A percentile compares a stretch with the other conserved stretches of the same genome.
Conservation (phyloP, 2,888 invertebrate species). For the Zygothrica quintamaculata region DNA sequence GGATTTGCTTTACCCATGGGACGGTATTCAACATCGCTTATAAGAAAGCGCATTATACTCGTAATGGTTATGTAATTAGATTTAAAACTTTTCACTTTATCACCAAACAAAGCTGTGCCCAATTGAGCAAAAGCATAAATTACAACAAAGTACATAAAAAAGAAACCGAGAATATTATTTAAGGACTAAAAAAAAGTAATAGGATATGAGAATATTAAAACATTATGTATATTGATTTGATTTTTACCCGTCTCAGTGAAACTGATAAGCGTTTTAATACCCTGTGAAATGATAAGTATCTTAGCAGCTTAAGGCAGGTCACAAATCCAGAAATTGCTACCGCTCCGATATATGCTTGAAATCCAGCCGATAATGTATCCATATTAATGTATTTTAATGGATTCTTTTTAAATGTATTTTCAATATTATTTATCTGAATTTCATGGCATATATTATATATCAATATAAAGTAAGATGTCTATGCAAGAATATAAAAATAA, state of each 20-base stretch:
- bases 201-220: neutral
- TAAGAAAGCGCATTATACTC: slow-evolving; percentile 7
- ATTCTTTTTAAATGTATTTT: neutral
- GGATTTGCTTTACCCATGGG: neutral
- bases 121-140: slow-evolving; percentile 6
- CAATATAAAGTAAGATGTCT: slow-evolving; percentile 16
- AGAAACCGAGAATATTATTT: slow-evolving; percentile 1
- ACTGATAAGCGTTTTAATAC: slow-evolving; percentile 5
- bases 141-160: neutral
- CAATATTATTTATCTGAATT: neutral
- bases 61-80: neutral
- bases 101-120: slow-evolving; percentile 18
- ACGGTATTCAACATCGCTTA: slow-evolving; percentile 17
- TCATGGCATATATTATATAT: slow-evolving; percentile 28
- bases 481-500: too few species aligned
- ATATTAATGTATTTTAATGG: slow-evolving; percentile 9
- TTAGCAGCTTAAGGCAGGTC: slow-evolving; percentile 23
- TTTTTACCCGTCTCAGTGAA: slow-evolving; percentile 7
- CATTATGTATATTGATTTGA: neutral
- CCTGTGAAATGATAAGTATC: slow-evolving; percentile 34
- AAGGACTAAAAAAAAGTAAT: slow-evolving; percentile 15
- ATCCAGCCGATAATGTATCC: too few species aligned
- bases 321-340: neutral
- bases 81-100: neutral
- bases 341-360: too few species aligned